phyloP scores from a whole-genome alignment of 1,140 invertebrate genomes.

The Bactericera cockerelli region DNA sequence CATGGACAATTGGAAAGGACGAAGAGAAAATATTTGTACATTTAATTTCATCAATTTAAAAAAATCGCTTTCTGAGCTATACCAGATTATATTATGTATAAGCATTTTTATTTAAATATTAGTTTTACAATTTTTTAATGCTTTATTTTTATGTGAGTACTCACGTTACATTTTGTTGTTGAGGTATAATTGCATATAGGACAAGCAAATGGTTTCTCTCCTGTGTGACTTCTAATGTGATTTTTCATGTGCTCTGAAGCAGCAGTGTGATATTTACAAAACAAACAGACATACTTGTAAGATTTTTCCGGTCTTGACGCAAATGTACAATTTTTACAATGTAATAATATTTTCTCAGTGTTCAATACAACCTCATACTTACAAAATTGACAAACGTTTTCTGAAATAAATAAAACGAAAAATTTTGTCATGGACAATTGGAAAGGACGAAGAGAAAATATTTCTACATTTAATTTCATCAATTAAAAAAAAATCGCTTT shows the following conservation, averaged over 20 bases:
- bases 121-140: no score
- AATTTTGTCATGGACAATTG: no score
- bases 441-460: no score
- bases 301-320: conserved; percentile 24
- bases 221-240: conserved; percentile 37
- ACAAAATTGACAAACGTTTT: neutral
- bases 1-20: no score
- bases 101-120: no score
- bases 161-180: conserved; percentile 37
- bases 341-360: neutral
- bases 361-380: neutral
- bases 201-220: conserved; percentile 18
- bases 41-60: no score
- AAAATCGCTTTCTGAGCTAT: no score
- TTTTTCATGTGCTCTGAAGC: conserved; percentile 44
- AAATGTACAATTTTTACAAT: neutral
- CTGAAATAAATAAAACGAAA: no score
- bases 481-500: no score
- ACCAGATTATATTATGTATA: no score
- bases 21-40: no score
- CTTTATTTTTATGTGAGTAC: conserved; percentile 40
- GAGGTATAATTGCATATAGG: conserved; percentile 42
- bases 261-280: conserved; percentile 20
- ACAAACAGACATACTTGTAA: conserved; percentile 21
- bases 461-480: no score